These are phyloP conservation scores for Drosophila emarginata DNA, from an alignment of 2,888 invertebrate species.

Conservation along the genomic window DNA sequence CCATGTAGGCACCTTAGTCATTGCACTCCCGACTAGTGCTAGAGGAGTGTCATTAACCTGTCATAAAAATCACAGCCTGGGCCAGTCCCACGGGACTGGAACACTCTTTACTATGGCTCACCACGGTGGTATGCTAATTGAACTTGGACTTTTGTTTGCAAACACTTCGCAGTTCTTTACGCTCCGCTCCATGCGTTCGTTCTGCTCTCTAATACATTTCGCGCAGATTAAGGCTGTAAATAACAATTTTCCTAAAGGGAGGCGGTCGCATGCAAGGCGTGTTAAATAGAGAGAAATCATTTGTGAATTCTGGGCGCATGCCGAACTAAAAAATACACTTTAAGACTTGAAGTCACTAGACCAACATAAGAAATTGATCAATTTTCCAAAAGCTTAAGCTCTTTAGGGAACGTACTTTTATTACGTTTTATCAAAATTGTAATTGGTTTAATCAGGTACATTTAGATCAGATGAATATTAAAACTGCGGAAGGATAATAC, in stretches of 20 bases:
- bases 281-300: constrained; percentile 39
- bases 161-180: constrained; percentile 58
- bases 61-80: constrained; percentile 68
- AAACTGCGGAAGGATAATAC: too few relatives aligned
- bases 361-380: too few relatives aligned
- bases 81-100: constrained; percentile 22
- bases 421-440: too few relatives aligned
- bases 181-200: constrained; percentile 28
- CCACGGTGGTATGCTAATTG: constrained; percentile 71
- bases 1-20: constrained; percentile 35
- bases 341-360: neutral
- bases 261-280: constrained; percentile 39
- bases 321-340: constrained; percentile 39
- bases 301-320: constrained; percentile 11
- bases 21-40: constrained; percentile 38
- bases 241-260: constrained; percentile 59
- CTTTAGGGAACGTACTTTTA: too few relatives aligned
- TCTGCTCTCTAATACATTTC: constrained; percentile 71
- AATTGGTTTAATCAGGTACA: too few relatives aligned
- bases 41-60: constrained; percentile 70
- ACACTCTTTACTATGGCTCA: constrained; percentile 47
- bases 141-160: constrained; percentile 64
- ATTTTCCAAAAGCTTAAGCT: too few relatives aligned
- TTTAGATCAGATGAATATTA: too few relatives aligned
- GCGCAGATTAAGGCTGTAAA: constrained; percentile 73